phyloP scores from a whole-genome alignment of 2,113 vertebrate species.

The Penelope pileata region DNA sequence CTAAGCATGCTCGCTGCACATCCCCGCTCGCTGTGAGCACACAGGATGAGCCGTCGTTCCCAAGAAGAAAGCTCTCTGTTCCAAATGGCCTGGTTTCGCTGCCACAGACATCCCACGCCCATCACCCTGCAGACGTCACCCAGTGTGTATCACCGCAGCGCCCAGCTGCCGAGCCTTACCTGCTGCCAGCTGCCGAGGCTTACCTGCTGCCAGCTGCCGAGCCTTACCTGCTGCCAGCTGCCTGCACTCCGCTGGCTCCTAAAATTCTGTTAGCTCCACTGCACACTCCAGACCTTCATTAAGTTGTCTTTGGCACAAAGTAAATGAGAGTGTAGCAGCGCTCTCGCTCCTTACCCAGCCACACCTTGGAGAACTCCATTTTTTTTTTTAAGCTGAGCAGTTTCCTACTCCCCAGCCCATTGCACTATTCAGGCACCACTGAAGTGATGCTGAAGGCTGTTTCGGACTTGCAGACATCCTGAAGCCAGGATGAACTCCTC shows the following conservation, averaged over 20 bases:
- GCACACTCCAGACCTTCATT: slow-evolving; percentile 30
- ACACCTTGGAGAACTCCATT: background rate
- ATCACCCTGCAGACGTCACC: background rate
- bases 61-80: slow-evolving; percentile 13
- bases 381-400: background rate
- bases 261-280: slow-evolving; percentile 14
- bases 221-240: slow-evolving; percentile 1
- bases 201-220: slow-evolving; percentile 4
- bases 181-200: too few relatives aligned
- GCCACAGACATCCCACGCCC: slow-evolving; percentile 18
- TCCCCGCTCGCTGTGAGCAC: slow-evolving; percentile 53
- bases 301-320: slow-evolving; percentile 49
- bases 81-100: slow-evolving; percentile 33
- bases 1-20: too few relatives aligned
- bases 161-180: background rate
- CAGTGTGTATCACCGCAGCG: background rate
- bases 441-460: background rate
- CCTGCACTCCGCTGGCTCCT: slow-evolving; percentile 14
- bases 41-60: slow-evolving; percentile 21
- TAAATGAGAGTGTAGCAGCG: slow-evolving; percentile 33
- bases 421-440: background rate
- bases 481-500: background rate
- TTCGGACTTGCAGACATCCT: background rate
- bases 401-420: background rate
- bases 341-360: slow-evolving; percentile 45